Base-by-base conservation (phyloP, 2,888 invertebrate genomes). In the Callimorpha dominula region DNA sequence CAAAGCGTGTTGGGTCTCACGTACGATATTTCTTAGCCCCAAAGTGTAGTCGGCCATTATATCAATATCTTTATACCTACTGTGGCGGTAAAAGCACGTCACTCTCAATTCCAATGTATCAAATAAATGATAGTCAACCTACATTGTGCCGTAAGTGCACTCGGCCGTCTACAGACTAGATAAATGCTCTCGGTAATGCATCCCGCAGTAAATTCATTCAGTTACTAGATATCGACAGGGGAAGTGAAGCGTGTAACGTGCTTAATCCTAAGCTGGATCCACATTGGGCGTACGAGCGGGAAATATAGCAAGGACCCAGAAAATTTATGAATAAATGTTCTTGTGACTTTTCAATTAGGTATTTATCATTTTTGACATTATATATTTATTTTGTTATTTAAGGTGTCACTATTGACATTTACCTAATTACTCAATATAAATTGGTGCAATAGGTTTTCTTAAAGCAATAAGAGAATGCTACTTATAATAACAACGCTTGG, bases 91-190 rank as follows among this genome's bases (percentile, higher is more conserved):
- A 78, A 78, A 79, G 77, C 66, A 74, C 67, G 72, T 81, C 65
- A 68, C 57, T 63, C 63, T 69, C 72, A 60, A 54, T 71, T 67
- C 69, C 46, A 74, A 74, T 82, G 81, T 75, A 77, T 72, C 76
- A 75, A 81, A 83, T 82, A 78, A 85, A 81, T 83, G 78, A 82
- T 68, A 72, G 49, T 68, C 40, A 54, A 74, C 15, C 73, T 81
- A 86, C 86, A 88, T 82, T 85, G 88, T 87, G 84, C 77, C 71
- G 85, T 90, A 87, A 91, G 91, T 91, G 91, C 91, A 92, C 86
- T 90, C 79, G 86, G 86, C 87, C 87, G 83, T 90, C 87, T 81
- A 77, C 77, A 72, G 76, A 76, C 80, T 79, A 83, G 85, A 89
- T 89, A 89, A 87, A 86, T 84, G 76, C 78, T 74, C 73, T 72